Evolutionary conservation across 2,113 vertebrate genomes (phyloP).

Genomic region (Microcebus jonahi): DNA sequence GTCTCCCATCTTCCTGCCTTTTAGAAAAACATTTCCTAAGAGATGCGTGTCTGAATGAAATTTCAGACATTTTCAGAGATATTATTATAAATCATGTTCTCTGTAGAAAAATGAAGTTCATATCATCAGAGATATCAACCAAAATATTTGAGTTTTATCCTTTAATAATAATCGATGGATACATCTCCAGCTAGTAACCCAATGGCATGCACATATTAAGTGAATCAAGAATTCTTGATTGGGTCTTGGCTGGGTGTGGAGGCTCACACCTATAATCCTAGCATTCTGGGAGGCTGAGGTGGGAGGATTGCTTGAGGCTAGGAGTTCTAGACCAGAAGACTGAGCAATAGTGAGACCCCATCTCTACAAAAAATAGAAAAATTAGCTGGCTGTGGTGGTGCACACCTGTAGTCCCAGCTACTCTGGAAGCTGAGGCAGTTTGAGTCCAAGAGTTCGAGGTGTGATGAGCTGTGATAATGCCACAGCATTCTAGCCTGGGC

Average conservation of each 20-base stretch:
- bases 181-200: background rate
- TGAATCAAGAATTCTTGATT: background rate
- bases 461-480: too few relatives aligned
- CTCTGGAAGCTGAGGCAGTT: background rate
- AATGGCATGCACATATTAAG: background rate
- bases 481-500: too few relatives aligned
- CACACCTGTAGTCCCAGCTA: too few relatives aligned
- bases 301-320: too few relatives aligned
- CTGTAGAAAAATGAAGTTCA: background rate
- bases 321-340: too few relatives aligned
- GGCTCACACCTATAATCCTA: too few relatives aligned
- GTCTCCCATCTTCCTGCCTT: background rate
- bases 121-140: background rate
- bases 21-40: background rate
- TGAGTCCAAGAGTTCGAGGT: too few relatives aligned
- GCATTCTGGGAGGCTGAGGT: too few relatives aligned
- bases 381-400: too few relatives aligned
- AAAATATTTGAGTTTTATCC: background rate
- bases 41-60: background rate
- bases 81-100: background rate
- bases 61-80: background rate
- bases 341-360: too few relatives aligned
- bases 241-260: too few relatives aligned
- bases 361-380: too few relatives aligned
- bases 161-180: background rate